Evolutionary conservation across 2,113 vertebrate genomes (phyloP), one percentile per base, ranked within the genome.

Genomic region (Chionis minor): DNA sequence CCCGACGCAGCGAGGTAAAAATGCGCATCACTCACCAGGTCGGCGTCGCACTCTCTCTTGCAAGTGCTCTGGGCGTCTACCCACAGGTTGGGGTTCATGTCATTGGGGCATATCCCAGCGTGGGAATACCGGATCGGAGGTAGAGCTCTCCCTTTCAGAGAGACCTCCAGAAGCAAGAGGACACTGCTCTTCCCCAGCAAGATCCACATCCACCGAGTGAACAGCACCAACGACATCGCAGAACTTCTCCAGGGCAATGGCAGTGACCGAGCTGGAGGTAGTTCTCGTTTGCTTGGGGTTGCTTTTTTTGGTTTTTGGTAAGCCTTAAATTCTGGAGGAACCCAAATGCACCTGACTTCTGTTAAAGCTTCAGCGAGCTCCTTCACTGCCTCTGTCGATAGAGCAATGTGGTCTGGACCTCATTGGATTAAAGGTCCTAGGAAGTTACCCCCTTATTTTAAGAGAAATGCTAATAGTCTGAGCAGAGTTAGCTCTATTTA

Each of bases 21-120:
- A 33, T 0, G 69, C 0, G 61, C 84, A 88, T 82, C 96, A 98
- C 99, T 99, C 98, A 99, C 99, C 99, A 99, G 98, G 75, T 99
- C 99, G 1, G 98, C 97, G 40, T 99, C 98, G 72, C 99, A 99
- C 93, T 99, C 99, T 24, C 99, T 96, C 71, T 98, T 98, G 96
- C 99, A 99, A 95, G 99, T 99, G 97, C 99, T 99, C 99, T 99
- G 99, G 4, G 99, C 99, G 4, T 99, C 99, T 73, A 99, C 99
- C 99, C 99, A 99, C 92, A 99, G 98, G 98, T 99, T 99, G 81
- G 99, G 99, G 97, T 99, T 99, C 99, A 99, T 98, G 95, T 99
- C 99, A 97, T 99, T 99, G 63, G 99, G 99, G 96, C 99, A 99
- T 93, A 99, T 98, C 79, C 99, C 99, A 11, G 99, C 98, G 4